Evolutionary conservation across 2,888 invertebrate genomes (phyloP), one percentile per base, ranked within the genome.

Genomic region (Ormyrus pomaceus): DNA sequence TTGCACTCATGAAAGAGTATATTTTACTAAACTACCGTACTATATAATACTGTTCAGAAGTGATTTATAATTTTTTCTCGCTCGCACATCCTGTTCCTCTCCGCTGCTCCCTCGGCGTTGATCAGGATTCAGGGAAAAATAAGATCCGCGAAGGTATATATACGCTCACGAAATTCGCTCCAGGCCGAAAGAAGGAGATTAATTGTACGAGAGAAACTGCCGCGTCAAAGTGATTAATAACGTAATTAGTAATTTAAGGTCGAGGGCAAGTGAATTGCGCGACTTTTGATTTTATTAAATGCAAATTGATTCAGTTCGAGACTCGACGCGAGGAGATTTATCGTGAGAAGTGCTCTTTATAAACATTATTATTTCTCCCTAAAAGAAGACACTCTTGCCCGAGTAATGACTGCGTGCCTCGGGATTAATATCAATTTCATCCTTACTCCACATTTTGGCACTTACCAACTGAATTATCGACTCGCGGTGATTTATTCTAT

Each of bases 141-240:
- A 64, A 80, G 77, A 77, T 70, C 65, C 56, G 48, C 51, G 11
- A 50, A 64, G 13, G 61, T 72, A 50, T 64, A n/a, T 72, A 53
- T 45, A 64, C 59, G 53, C 77, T 59, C 59, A 13, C 69, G 48
- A 74, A 77, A 75, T 71, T 74, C 19, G 81, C 81, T 81, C 51
- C 58, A 11, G 80, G 80, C 51, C 11, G 13, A 53, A 45, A 56
- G 53, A 77, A 46, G 62, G 74, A 81, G 78, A 81, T 81, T 81
- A 81, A 81, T 81, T 66, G 74, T 70, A 64, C 77, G 53, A 59
- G 74, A 70, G 70, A 65, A 74, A 80, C 69, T 34, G 70, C 56
- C 77, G 74, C 70, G 80, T 81, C 77, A 78, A 78, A 70, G 81
- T 81, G 81, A 81, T 81, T 81, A 78, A 81, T 81, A 78, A 75